Base-by-base conservation (phyloP, 2,797 vertebrate species). In the Sebastes steindachneri region DNA sequence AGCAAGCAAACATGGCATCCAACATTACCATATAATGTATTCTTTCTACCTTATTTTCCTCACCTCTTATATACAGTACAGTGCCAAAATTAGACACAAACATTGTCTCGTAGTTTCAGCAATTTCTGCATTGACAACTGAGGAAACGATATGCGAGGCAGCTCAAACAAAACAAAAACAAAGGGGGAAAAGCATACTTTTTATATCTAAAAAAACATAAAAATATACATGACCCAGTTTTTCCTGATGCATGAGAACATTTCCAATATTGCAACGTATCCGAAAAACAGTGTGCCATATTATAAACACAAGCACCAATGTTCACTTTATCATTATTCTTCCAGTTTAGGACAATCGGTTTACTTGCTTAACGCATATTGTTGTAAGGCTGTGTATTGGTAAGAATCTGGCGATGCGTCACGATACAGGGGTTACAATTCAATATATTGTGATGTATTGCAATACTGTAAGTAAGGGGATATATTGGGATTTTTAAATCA, bases 191-290 rank as follows among this genome's bases (percentile, higher is more conserved):
- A 26, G 54, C 26, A n/a, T 53, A 19, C 7, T 14, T 72, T 73
- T 68, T n/a, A 73, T 25, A 74, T 82, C 28, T 68, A 26, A 57
- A 65, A 57, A n/a, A 51, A 53, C n/a, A 12, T 21, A 10, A 58
- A 76, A 84, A 85, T 59, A 80, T 78, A 70, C 77, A 73, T 68
- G 83, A 82, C 80, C 86, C 75, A 87, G 45, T 84, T 88, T 48
- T 82, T 68, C 28, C 65, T 68, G 53, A 21, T 70, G 55, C 64
- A 45, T 51, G 41, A 67, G 17, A 80, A 75, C 7, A 77, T 45
- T 71, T 10, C 35, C 26, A 73, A 48, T 75, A 25, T 65, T 58
- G 23, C 17, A 53, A 9, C 14, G 12, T 54, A 68, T 79, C 55
- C 80, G 1, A 41, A 79, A 84, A 84, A 64, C 51, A 51, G n/a